A percentile compares a stretch with the other conserved stretches of the same genome.
Conservation (phyloP, 2,888 invertebrate genomes). For the Andricus quercusramuli region DNA sequence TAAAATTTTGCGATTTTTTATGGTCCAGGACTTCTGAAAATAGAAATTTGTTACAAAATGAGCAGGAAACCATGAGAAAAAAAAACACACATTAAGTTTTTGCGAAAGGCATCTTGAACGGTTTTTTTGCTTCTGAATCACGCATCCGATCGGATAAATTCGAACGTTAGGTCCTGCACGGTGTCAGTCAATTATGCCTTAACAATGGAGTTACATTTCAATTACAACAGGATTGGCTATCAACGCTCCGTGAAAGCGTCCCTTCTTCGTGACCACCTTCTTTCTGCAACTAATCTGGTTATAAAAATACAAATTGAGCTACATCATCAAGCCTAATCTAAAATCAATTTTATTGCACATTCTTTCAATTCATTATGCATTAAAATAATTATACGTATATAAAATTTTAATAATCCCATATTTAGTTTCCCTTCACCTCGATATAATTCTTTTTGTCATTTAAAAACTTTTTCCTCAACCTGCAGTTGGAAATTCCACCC, state of each 20-base stretch:
- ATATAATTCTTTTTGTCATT: not conserved
- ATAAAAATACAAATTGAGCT: not conserved
- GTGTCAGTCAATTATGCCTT: conserved; percentile 75
- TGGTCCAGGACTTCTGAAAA: not conserved
- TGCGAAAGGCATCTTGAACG: conserved; percentile 67
- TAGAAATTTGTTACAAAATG: not conserved
- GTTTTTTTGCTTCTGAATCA: conserved; percentile 67
- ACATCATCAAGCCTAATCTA: not conserved
- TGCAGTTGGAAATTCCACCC: not conserved
- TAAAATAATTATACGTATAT: not conserved
- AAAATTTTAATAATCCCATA: not conserved
- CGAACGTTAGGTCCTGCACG: conserved; percentile 58
- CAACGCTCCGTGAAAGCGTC: conserved; percentile 48
- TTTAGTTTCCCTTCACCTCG: not conserved
- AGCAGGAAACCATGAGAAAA: not conserved
- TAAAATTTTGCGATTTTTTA: not conserved
- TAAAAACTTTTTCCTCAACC: not conserved
- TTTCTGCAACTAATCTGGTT: not conserved
- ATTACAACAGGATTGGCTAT: conserved; percentile 70
- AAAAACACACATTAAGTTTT: conserved; percentile 59
- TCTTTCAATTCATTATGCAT: not conserved
- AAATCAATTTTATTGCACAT: not conserved
- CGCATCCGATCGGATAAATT: conserved; percentile 63
- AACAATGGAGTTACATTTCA: conserved; percentile 77
- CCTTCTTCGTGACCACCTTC: conserved; percentile 51